Conservation (phyloP, 2,888 invertebrate genomes). For the Sympetrum striolatum region DNA sequence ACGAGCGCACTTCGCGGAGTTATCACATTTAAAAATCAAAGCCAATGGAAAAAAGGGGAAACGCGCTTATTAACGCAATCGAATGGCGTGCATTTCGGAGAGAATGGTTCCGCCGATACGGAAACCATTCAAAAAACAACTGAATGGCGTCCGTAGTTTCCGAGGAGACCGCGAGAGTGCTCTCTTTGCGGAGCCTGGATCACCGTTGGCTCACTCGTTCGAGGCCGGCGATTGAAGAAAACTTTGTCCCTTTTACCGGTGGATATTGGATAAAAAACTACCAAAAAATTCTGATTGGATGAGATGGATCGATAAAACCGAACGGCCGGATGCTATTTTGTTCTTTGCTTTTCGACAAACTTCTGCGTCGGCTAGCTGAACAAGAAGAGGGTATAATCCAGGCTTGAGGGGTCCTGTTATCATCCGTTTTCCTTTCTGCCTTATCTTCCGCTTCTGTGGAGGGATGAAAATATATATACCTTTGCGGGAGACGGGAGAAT, state of each 20-base stretch:
- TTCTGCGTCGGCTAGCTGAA: neutral
- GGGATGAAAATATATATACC: too few species aligned
- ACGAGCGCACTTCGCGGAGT: too few species aligned
- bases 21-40: too few species aligned
- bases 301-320: neutral
- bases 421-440: too few species aligned
- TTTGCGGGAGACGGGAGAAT: too few species aligned
- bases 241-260: neutral
- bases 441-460: too few species aligned
- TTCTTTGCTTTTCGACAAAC: neutral
- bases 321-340: neutral
- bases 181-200: neutral
- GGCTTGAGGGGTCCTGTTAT: too few species aligned
- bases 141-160: neutral
- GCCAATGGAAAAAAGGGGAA: too few species aligned
- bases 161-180: neutral
- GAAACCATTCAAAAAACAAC: neutral
- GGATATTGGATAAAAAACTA: neutral
- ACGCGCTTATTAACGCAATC: too few species aligned
- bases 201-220: neutral
- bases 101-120: neutral
- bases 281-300: neutral
- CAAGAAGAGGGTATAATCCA: neutral
- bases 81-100: neutral
- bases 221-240: neutral